These are phyloP conservation scores for Tiliqua scincoides DNA, from an alignment of 2,113 vertebrate species.

Conservation along the genomic window DNA sequence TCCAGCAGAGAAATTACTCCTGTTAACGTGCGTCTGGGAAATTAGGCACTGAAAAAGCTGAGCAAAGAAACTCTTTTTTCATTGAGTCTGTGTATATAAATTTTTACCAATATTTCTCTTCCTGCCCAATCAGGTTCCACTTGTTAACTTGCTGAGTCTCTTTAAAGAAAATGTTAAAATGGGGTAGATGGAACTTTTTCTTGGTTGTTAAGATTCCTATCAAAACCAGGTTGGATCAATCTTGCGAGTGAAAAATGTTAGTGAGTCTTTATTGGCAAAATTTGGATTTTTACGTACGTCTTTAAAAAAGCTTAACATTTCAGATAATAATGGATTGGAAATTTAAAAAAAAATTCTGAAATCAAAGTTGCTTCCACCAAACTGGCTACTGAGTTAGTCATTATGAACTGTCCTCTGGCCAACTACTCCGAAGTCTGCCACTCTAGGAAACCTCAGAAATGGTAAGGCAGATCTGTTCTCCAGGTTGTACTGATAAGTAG, in stretches of 20 bases:
- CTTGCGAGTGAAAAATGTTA: slow-evolving; percentile 46
- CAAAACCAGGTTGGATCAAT: slow-evolving; percentile 51
- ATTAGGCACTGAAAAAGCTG: neutral
- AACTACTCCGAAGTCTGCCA: neutral
- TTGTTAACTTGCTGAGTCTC: slow-evolving; percentile 41
- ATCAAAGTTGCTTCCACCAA: slow-evolving; percentile 9
- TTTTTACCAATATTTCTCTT: slow-evolving; percentile 27
- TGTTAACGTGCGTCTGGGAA: slow-evolving; percentile 41
- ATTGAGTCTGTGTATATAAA: slow-evolving; percentile 9
- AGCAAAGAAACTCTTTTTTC: slow-evolving; percentile 27
- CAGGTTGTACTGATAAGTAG: slow-evolving; percentile 1
- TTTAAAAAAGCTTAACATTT: neutral
- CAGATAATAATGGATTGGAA: slow-evolving; percentile 17
- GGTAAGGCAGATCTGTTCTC: neutral
- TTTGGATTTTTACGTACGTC: slow-evolving; percentile 9
- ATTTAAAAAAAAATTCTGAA: slow-evolving; percentile 32
- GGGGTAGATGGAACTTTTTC: slow-evolving; percentile 45
- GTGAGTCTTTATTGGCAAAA: slow-evolving; percentile 8
- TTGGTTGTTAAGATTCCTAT: slow-evolving; percentile 53
- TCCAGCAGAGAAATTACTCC: slow-evolving; percentile 2
- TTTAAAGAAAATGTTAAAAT: slow-evolving; percentile 58
- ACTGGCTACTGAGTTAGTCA: neutral
- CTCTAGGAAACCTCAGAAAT: neutral
- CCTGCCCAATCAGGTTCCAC: slow-evolving; percentile 39
- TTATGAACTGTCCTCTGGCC: neutral